Conservation (phyloP, 2,888 invertebrate species). For the Stenchaetothrips biformis region DNA sequence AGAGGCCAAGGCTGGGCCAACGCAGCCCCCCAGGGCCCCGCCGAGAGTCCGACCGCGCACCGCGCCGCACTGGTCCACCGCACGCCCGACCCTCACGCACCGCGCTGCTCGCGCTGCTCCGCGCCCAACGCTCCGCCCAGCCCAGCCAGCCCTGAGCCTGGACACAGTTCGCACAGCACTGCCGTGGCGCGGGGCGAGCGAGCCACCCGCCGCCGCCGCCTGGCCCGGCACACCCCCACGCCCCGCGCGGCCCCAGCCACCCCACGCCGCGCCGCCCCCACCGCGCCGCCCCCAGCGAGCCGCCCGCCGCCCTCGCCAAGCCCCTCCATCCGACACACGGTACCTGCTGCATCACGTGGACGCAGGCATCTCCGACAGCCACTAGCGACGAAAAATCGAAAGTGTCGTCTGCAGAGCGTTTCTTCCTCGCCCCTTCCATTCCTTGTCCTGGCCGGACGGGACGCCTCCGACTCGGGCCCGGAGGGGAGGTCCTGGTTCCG, state of each 20-base stretch:
- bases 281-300: neutral
- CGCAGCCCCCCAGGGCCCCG: neutral
- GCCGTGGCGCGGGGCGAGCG: neutral
- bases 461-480: neutral
- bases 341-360: slow-evolving; percentile 19
- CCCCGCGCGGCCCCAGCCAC: too few species aligned
- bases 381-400: neutral
- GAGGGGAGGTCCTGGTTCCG: neutral
- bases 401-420: neutral
- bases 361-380: neutral
- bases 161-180: neutral
- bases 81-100: neutral
- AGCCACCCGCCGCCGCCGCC: too few species aligned
- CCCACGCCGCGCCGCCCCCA: neutral
- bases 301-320: too few species aligned
- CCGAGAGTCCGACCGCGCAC: neutral
- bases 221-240: too few species aligned
- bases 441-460: neutral
- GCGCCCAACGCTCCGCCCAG: neutral
- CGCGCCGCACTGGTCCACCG: neutral
- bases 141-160: neutral
- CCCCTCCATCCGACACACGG: neutral
- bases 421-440: neutral
- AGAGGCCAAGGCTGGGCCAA: neutral
- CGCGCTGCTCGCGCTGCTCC: neutral